Evolutionary conservation across 64 coral and sea anemone genomes (phyloP), one percentile per base, ranked within the genome.

Genomic region (Stylophora pistillata): DNA sequence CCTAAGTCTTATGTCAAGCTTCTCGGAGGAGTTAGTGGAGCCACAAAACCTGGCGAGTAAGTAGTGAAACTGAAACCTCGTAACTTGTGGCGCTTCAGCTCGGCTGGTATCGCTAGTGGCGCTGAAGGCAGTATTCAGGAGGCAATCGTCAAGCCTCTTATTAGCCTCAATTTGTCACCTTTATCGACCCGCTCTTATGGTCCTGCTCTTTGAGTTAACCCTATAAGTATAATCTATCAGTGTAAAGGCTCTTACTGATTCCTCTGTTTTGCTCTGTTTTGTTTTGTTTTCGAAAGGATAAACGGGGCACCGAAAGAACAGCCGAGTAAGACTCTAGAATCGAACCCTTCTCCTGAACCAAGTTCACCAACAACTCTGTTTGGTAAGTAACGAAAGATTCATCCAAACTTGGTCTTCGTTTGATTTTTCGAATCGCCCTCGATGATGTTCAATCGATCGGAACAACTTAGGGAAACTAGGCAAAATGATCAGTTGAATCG

Each of bases 1-100:
- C 97, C 97, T 20, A 99, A 99, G 78, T 95, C 97, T 0, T 99
- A 95, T 47, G 97, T 95, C 15, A 99, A 99, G 53, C 58, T 95
- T 26, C 80, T 84, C 52, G 80, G 80, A 25, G 70, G 37, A 30
- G 18, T 84, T 68, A 25, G 80, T 15, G 70, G 37, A 53, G 15
- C 57, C n/a, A 10, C 37, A 0, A 68, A 84, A 54, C 60, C 21
- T 53, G 23, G 34, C 15, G 80, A 84, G 80, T 84, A 70, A 70
- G 73, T 74, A 53, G 56, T 60, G 57, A 29, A 81, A 17, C 12
- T 68, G 10, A 26, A 26, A n/a, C 4, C 1, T 7, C 0, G 9
- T 18, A 9, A 20, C 23, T 64, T 18, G 61, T 23, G 61, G 17
- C 23, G 23, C 16, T 21, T n/a, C 17, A 23, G 37, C 37, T 47